These are phyloP conservation scores for Pelecanoides urinatrix DNA, from an alignment of 2,113 vertebrate species.

Conservation along the genomic window DNA sequence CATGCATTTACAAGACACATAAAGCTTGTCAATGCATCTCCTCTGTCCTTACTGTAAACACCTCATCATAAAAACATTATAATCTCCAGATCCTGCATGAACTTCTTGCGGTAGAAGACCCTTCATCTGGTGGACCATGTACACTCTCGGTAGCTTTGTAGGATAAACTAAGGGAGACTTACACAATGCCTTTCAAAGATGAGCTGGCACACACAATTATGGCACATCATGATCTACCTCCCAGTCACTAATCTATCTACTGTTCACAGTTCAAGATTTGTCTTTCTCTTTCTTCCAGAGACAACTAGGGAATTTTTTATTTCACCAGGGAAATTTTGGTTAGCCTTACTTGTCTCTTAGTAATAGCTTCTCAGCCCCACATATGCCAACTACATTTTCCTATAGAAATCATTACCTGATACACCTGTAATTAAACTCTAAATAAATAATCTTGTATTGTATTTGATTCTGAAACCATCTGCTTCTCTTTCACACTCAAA, in stretches of 20 bases:
- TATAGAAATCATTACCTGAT: neutral
- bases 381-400: neutral
- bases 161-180: neutral
- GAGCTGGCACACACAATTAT: accelerated
- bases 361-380: neutral
- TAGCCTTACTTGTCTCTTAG: neutral
- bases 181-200: neutral
- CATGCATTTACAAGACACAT: neutral
- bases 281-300: neutral
- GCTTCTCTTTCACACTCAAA: neutral
- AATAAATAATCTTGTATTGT: neutral
- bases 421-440: neutral
- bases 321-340: neutral
- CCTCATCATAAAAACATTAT: neutral
- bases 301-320: neutral
- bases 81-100: neutral
- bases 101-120: neutral
- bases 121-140: no score
- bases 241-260: neutral
- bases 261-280: neutral
- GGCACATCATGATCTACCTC: neutral
- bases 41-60: neutral
- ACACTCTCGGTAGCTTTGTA: neutral
- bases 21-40: neutral
- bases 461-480: neutral